Conservation (phyloP, 1,140 invertebrate genomes). For the Hyphantria cunea region DNA sequence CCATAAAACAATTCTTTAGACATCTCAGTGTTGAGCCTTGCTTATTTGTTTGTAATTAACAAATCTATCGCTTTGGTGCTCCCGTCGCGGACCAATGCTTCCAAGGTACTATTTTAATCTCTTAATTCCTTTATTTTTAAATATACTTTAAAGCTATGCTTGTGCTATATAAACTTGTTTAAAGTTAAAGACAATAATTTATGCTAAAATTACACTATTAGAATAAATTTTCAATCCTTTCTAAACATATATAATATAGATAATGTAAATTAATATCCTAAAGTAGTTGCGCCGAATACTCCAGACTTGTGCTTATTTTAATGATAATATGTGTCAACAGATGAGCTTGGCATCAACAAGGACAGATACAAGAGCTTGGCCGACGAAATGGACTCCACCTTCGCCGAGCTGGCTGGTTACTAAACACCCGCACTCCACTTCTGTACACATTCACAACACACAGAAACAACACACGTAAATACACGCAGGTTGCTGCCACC, state of each 20-base stretch:
- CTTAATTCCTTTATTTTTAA: constrained; percentile 43
- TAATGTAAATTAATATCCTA: no score
- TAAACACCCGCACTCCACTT: constrained; percentile 78
- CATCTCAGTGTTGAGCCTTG: constrained; percentile 52
- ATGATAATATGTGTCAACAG: constrained; percentile 79
- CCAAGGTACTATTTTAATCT: constrained; percentile 66
- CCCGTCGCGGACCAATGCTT: constrained; percentile 73
- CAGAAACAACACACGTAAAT: constrained; percentile 44
- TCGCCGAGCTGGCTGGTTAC: constrained; percentile 96
- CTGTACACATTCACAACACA: constrained; percentile 42
- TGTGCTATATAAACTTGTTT: no score
- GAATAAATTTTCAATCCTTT: background rate
- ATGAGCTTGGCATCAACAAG: constrained; percentile 99
- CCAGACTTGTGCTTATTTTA: background rate
- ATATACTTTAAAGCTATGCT: constrained; percentile 49
- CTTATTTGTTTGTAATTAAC: constrained; percentile 77
- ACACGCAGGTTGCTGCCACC: constrained; percentile 46
- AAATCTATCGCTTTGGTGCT: constrained; percentile 76
- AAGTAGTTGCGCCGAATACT: no score
- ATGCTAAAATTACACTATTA: background rate
- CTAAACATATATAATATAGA: background rate
- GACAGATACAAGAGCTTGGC: constrained; percentile 98
- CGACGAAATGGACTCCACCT: constrained; percentile 98
- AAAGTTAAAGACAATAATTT: no score
- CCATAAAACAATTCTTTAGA: constrained; percentile 48